These are phyloP conservation scores for Cheilosia vernalis DNA, from an alignment of 2,888 invertebrate genomes.

Conservation along the genomic window DNA sequence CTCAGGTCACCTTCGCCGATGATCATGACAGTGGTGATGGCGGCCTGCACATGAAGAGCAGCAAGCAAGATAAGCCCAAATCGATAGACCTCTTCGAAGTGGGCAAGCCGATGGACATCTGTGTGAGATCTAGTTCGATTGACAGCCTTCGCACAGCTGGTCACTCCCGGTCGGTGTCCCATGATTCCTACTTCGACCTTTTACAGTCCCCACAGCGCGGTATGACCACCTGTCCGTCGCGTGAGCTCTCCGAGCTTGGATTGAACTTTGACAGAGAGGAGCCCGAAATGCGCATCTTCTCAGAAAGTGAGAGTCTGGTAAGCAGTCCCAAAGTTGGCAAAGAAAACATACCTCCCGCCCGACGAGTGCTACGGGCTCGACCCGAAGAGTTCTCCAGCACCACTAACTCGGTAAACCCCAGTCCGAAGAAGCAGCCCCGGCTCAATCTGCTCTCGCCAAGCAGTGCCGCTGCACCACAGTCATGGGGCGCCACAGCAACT, in stretches of 20 bases:
- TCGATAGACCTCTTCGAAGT: conserved; percentile 82
- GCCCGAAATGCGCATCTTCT: conserved; percentile 93
- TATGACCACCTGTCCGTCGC: conserved; percentile 82
- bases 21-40: conserved; percentile 71
- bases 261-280: conserved; percentile 93
- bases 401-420: conserved; percentile 85
- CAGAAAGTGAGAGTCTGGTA: conserved; percentile 91
- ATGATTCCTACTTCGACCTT: conserved; percentile 95
- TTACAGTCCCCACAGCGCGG: conserved; percentile 83
- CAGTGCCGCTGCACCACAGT: conserved; percentile 77
- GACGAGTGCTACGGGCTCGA: conserved; percentile 84
- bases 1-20: conserved; percentile 81
- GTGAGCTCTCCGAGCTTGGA: conserved; percentile 93
- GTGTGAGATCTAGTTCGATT: conserved; percentile 83
- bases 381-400: conserved; percentile 85
- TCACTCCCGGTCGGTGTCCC: conserved; percentile 90
- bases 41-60: conserved; percentile 76
- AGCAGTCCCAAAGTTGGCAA: conserved; percentile 85
- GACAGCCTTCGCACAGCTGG: conserved; percentile 83
- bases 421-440: conserved; percentile 86
- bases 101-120: conserved; percentile 82
- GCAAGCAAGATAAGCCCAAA: conserved; percentile 81
- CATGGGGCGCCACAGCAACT: conserved; percentile 46
- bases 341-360: conserved; percentile 83
- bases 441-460: conserved; percentile 83